Evolutionary conservation across 2,797 vertebrate genomes (phyloP).

Genomic region (Schizothorax lantsangensis): DNA sequence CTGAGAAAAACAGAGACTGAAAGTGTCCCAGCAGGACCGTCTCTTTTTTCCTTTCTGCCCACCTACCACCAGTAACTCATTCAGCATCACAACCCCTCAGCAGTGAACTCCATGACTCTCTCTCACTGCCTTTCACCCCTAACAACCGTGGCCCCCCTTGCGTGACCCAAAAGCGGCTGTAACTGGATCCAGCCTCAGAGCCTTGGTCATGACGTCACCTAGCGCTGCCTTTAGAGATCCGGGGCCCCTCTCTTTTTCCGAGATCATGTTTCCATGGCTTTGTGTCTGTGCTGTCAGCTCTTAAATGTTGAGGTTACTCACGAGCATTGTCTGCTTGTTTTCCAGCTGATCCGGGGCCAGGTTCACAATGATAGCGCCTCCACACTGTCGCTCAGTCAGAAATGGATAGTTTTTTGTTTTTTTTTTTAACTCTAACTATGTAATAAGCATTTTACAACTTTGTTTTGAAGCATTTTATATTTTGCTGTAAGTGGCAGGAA

Average conservation of each 20-base stretch:
- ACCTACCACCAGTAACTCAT: slow-evolving; percentile 14
- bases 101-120: slow-evolving; percentile 27
- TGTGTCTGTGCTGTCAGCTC: slow-evolving; percentile 62
- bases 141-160: slow-evolving; percentile 30
- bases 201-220: slow-evolving; percentile 58
- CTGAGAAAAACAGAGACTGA: background rate
- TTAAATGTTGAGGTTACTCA: slow-evolving; percentile 31
- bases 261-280: slow-evolving; percentile 77
- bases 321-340: slow-evolving; percentile 46
- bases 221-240: slow-evolving; percentile 58
- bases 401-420: background rate
- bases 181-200: slow-evolving; percentile 67
- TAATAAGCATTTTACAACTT: background rate
- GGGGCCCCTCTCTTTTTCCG: slow-evolving; percentile 70
- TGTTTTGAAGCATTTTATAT: background rate
- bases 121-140: slow-evolving; percentile 23
- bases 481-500: background rate
- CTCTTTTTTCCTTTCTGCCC: slow-evolving; percentile 13
- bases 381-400: background rate
- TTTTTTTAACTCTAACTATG: background rate
- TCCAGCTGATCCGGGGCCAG: slow-evolving; percentile 56
- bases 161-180: slow-evolving; percentile 70
- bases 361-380: background rate
- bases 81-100: slow-evolving; percentile 21
- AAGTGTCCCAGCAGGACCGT: background rate